Evolutionary conservation across 1,140 invertebrate species (phyloP).

Genomic region (Acromyrmex charruanus): DNA sequence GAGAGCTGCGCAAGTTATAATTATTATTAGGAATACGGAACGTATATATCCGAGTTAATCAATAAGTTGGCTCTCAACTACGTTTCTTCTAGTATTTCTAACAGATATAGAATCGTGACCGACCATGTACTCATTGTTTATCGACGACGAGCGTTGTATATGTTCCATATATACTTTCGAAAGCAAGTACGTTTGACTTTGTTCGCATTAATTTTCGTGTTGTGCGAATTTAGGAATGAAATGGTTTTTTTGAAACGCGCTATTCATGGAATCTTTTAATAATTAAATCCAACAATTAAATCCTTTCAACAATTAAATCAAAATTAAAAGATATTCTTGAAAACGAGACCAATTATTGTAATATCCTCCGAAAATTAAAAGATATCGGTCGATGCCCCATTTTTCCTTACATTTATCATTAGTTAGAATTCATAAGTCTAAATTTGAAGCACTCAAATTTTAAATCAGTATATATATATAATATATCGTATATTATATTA

Average conservation of each 20-base stretch:
- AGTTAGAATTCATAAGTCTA: too few relatives aligned
- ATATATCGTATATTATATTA: too few relatives aligned
- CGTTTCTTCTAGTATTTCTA: slow-evolving; percentile 9
- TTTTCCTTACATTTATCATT: neutral
- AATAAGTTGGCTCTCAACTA: neutral
- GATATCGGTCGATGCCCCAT: neutral
- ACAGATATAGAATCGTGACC: slow-evolving; percentile 48
- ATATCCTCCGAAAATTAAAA: neutral
- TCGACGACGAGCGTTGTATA: slow-evolving; percentile 2
- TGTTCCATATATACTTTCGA: slow-evolving; percentile 17
- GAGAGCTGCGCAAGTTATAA: neutral
- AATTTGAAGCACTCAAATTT: too few relatives aligned
- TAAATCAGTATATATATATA: neutral
- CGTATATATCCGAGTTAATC: slow-evolving; percentile 35
- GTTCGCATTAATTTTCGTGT: slow-evolving; percentile 11
- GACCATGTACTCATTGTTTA: slow-evolving; percentile 27
- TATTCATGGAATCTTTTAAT: too few relatives aligned
- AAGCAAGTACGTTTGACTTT: neutral
- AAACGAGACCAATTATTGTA: neutral
- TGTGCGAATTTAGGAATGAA: slow-evolving; percentile 1
- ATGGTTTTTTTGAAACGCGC: neutral
- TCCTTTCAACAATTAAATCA: neutral
- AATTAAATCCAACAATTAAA: neutral
- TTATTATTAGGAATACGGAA: slow-evolving; percentile 19
- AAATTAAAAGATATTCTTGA: neutral